Evolutionary conservation across 2,113 vertebrate genomes (phyloP).

Genomic region (Cercopithecus mona): DNA sequence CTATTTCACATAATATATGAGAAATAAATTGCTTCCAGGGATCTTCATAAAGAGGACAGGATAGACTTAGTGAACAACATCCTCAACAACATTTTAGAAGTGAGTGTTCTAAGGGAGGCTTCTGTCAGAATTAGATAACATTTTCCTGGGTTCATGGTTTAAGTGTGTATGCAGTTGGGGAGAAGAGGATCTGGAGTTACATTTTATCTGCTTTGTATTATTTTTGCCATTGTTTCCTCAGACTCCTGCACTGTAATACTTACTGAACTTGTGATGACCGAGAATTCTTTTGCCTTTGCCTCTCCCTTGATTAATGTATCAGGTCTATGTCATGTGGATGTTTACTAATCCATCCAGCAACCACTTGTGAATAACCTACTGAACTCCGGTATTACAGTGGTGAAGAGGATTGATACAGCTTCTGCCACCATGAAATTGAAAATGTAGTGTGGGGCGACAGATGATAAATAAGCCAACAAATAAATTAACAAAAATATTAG

Average conservation of each 20-base stretch:
- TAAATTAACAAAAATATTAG: neutral
- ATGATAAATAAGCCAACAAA: neutral
- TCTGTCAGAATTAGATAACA: neutral
- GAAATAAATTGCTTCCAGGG: neutral
- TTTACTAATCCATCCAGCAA: neutral
- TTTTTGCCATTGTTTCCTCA: neutral
- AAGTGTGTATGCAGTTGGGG: neutral
- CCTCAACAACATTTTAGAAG: neutral
- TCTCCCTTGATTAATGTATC: neutral
- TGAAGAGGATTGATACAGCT: neutral
- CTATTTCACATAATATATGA: neutral
- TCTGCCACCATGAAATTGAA: neutral
- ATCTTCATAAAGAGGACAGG: neutral
- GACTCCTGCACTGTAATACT: neutral
- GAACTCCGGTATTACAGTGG: neutral
- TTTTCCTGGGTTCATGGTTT: neutral
- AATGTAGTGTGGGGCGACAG: neutral
- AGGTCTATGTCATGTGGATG: neutral
- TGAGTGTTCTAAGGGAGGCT: neutral
- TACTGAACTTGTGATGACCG: neutral
- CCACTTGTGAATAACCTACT: neutral
- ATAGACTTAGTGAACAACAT: neutral
- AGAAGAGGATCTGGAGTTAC: neutral
- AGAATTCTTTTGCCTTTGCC: neutral
- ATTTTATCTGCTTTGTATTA: neutral